A percentile compares a stretch with the other conserved stretches of the same genome.
phyloP scores from a whole-genome alignment of 2,888 invertebrate genomes.

The Lasioglossum villosulum region DNA sequence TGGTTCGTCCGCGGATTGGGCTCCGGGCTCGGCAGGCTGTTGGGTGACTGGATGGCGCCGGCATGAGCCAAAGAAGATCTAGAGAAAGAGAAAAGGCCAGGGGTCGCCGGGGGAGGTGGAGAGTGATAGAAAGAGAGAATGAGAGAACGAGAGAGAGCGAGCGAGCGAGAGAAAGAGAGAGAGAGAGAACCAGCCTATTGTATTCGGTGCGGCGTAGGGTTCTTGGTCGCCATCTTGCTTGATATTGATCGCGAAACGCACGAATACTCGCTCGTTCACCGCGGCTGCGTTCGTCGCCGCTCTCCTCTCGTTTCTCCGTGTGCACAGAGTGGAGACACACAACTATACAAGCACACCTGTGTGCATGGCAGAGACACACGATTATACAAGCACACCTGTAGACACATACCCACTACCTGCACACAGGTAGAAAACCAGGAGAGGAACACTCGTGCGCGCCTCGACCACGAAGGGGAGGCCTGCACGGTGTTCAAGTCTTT shows the following conservation, averaged over 20 bases:
- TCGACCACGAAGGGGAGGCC: slow-evolving; percentile 57
- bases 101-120: slow-evolving; percentile 34
- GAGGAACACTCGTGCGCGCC: slow-evolving; percentile 36
- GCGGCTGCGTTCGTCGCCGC: slow-evolving; percentile 63
- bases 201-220: slow-evolving; percentile 81
- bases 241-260: slow-evolving; percentile 84
- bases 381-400: background rate
- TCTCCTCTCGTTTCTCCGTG: slow-evolving; percentile 60
- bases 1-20: slow-evolving; percentile 12
- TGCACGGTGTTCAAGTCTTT: slow-evolving; percentile 45
- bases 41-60: slow-evolving; percentile 59
- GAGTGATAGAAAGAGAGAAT: slow-evolving; percentile 19
- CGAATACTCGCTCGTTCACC: slow-evolving; percentile 77
- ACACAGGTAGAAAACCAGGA: background rate
- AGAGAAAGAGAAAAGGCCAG: slow-evolving; percentile 56
- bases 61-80: slow-evolving; percentile 49
- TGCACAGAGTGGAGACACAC: background rate
- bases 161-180: slow-evolving; percentile 54
- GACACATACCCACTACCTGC: background rate
- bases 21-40: slow-evolving; percentile 28
- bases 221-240: slow-evolving; percentile 84
- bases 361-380: background rate
- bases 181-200: slow-evolving; percentile 77
- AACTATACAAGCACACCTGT: background rate
- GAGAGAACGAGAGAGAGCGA: slow-evolving; percentile 46